Evolutionary conservation across 2,113 vertebrate species (phyloP), one percentile per base, ranked within the genome.

Genomic region (Nasalis larvatus): DNA sequence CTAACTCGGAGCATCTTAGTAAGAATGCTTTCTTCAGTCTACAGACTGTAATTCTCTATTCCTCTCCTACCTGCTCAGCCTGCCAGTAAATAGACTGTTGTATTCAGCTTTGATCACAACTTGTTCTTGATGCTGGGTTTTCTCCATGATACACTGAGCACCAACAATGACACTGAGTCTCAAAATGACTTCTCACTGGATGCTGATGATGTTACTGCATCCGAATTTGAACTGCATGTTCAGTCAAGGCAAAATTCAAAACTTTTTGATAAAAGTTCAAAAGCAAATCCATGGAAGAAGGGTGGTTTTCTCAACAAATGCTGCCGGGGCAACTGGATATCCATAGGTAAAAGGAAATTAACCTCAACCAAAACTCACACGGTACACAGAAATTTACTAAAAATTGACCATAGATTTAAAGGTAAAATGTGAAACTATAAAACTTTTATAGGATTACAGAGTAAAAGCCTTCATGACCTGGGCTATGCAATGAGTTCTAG

Each of bases 161-260:
- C 21, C 14, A 2, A 54, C 49, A 52, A 66, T 10, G 54, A 37
- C 66, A 2, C 5, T 6, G 21, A 4, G 8, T 8, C 37, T 42
- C 71, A 8, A 4, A 0, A 0, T 58, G 71, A 37, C 37, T 85
- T 45, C 47, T 73, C 21, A 14, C 2, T 13, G 68, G 40, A 45
- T 8, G 5, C 7, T 1, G 0, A 37, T 1, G 9, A 23, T 23
- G 52, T 52, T 27, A 12, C 6, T 3, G 12, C 16, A 23, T 56
- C 87, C 58, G 27, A 88, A 32, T 23, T 9, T 10, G 37, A 47
- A 10, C 25, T 45, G 25, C 12, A 20, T 47, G 20, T 14, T 66
- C 23, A 11, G 35, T 4, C 69, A 81, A 86, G 47, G 73, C 47
- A 66, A 85, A 76, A 54, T 58, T 60, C 54, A 74, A 40, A 60